Conservation (phyloP, 2,113 vertebrate genomes). For the Clupea harengus region DNA sequence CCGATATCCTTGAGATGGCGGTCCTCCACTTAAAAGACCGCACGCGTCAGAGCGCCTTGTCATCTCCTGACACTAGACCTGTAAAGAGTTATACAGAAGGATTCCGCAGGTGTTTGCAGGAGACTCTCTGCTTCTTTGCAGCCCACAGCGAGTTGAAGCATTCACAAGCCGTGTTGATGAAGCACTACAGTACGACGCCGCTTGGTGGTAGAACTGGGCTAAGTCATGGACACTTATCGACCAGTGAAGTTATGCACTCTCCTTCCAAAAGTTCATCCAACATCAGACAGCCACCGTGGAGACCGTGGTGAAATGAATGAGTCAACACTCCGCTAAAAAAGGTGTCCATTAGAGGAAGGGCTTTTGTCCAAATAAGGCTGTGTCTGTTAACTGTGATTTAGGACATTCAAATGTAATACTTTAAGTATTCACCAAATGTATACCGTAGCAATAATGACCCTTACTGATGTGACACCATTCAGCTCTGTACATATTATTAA, state of each 20-base stretch:
- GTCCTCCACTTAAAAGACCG: conserved; percentile 72
- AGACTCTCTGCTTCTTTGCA: conserved; percentile 64
- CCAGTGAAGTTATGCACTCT: not conserved
- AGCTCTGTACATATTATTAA: no score
- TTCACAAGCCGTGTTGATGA: conserved; percentile 57
- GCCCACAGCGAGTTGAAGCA: conserved; percentile 55
- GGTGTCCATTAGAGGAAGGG: no score
- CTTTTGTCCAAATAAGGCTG: no score
- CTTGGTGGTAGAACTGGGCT: conserved; percentile 27
- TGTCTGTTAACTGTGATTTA: no score
- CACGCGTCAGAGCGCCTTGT: conserved; percentile 42
- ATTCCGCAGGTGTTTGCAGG: conserved; percentile 60
- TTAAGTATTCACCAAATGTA: no score
- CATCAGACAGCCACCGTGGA: conserved; percentile 50
- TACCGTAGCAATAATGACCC: no score
- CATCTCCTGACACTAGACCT: conserved; percentile 27
- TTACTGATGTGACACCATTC: no score
- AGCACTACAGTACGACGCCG: conserved; percentile 35
- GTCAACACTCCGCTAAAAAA: no score
- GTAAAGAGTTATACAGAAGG: conserved; percentile 65
- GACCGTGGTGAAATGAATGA: conserved; percentile 61
- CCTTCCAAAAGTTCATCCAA: not conserved
- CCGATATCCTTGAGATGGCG: conserved; percentile 66
- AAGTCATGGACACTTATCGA: conserved; percentile 40
- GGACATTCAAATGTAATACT: no score